Percentiles rank a stretch among this genome's conserved stretches.
These are phyloP conservation scores for Byasa hedistus DNA, from an alignment of 2,888 invertebrate genomes.

Conservation along the genomic window DNA sequence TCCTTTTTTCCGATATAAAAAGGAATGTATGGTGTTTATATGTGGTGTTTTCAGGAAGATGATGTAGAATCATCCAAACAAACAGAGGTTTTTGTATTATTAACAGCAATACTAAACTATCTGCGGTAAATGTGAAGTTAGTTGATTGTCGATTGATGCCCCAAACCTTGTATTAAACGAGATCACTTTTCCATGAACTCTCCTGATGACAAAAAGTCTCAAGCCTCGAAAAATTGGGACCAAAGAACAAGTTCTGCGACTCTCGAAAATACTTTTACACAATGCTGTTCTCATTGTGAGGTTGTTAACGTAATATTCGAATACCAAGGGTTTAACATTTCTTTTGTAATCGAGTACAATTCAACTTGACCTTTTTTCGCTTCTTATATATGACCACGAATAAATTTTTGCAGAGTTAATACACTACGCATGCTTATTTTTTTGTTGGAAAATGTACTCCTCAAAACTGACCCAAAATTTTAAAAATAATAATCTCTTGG, in stretches of 20 bases:
- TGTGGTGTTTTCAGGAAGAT: too few species aligned
- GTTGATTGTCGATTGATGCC: conserved; percentile 14
- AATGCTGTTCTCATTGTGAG: conserved; percentile 15
- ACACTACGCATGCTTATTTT: too few species aligned
- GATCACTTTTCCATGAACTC: conserved; percentile 27
- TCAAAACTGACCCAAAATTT: too few species aligned
- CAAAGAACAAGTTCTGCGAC: conserved; percentile 27
- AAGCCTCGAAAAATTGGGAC: conserved; percentile 24
- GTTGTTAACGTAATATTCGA: conserved; percentile 9
- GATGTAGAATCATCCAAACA: too few species aligned
- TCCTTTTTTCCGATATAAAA: too few species aligned
- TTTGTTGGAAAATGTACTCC: too few species aligned
- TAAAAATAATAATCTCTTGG: too few species aligned
- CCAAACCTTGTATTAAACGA: conserved; percentile 7
- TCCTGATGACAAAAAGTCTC: conserved; percentile 20
- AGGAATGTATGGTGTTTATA: too few species aligned
- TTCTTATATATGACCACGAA: too few species aligned
- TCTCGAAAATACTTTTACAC: conserved; percentile 26
- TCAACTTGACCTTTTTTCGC: background rate
- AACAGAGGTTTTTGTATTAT: background rate
- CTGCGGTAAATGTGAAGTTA: conserved; percentile 1
- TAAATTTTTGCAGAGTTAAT: too few species aligned
- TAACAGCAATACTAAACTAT: background rate
- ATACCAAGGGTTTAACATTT: background rate
- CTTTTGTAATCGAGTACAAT: background rate